These are phyloP conservation scores for Parasteatoda tepidariorum DNA, from an alignment of 1,140 invertebrate genomes.

Conservation along the genomic window DNA sequence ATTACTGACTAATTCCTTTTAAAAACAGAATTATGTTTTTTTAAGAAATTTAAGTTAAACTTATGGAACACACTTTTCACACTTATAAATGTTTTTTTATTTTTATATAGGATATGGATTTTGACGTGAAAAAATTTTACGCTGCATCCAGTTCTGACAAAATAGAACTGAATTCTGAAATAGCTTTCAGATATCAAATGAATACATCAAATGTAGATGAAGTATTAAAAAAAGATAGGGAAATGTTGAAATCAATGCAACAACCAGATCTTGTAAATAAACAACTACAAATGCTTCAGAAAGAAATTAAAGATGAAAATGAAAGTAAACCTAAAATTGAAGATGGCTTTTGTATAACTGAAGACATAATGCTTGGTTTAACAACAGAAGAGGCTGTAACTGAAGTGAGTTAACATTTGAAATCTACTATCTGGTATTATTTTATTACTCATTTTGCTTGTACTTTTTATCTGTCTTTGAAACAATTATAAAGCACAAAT, in stretches of 20 bases:
- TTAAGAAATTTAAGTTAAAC: too few relatives aligned
- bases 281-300: conserved; percentile 78
- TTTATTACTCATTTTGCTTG: too few relatives aligned
- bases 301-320: conserved; percentile 73
- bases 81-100: too few relatives aligned
- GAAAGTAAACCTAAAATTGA: conserved; percentile 14
- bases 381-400: conserved; percentile 22
- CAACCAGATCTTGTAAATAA: conserved; percentile 79
- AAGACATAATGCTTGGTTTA: conserved; percentile 38
- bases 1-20: too few relatives aligned
- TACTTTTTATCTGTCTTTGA: too few relatives aligned
- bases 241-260: conserved; percentile 73
- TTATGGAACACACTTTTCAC: too few relatives aligned
- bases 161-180: conserved; percentile 75
- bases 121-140: conserved; percentile 8
- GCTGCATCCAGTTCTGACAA: conserved; percentile 75
- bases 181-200: conserved; percentile 79
- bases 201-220: conserved; percentile 74
- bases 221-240: conserved; percentile 75
- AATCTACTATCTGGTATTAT: too few relatives aligned
- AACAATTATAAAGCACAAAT: too few relatives aligned
- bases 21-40: too few relatives aligned
- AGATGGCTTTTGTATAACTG: conserved; percentile 7
- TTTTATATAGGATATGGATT: conserved; percentile 18
- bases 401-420: conserved; percentile 40